Percentiles rank a stretch among this genome's conserved stretches.
These are phyloP conservation scores for Oreochromis niloticus DNA, from an alignment of 2,113 vertebrate genomes.

Conservation along the genomic window DNA sequence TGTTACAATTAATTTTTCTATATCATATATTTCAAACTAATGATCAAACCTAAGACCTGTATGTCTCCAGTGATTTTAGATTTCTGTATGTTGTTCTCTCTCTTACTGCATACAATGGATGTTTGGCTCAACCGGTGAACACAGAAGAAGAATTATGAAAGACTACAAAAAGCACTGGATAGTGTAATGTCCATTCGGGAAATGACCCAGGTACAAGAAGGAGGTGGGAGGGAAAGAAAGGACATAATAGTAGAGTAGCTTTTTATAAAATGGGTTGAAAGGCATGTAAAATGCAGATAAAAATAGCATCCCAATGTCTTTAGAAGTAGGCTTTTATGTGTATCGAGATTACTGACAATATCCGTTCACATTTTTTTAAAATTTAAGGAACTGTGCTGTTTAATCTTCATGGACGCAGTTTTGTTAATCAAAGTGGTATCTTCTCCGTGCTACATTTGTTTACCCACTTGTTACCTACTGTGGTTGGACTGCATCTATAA, in stretches of 20 bases:
- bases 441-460: not conserved
- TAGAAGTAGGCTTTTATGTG: not conserved
- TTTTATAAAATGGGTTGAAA: not conserved
- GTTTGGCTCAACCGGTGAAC: constrained; percentile 40
- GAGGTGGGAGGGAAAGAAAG: not conserved
- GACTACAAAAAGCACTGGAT: constrained; percentile 97
- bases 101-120: constrained; percentile 41
- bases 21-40: not conserved
- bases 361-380: not conserved
- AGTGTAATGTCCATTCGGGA: constrained; percentile 99
- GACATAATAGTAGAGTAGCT: not conserved
- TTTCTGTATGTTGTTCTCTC: constrained; percentile 42
- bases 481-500: not conserved
- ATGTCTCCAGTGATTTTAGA: constrained; percentile 25
- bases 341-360: not conserved
- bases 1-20: not conserved
- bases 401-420: not conserved
- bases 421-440: not conserved
- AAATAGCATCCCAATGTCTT: not conserved
- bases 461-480: not conserved
- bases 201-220: constrained; percentile 92
- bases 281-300: not conserved
- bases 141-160: constrained; percentile 99
- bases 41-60: not conserved
- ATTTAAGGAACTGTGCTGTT: not conserved